Evolutionary conservation across 2,797 vertebrate genomes (phyloP).

Genomic region (Siniperca obscura): DNA sequence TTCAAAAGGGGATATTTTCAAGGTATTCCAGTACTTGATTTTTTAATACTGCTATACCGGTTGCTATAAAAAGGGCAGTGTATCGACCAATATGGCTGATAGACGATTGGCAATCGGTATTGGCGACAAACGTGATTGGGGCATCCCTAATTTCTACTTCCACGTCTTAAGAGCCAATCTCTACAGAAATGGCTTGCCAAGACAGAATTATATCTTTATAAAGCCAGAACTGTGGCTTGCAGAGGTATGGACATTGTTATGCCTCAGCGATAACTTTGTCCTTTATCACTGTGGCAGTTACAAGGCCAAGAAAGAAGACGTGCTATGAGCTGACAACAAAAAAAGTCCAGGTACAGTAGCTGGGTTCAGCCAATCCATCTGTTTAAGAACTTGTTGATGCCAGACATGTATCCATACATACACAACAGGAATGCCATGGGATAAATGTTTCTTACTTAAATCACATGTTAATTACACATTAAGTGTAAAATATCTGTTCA

Average conservation of each 20-base stretch:
- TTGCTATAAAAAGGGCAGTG: too few species aligned
- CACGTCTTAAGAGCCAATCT: not conserved
- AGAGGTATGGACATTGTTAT: not conserved
- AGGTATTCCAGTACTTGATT: too few species aligned
- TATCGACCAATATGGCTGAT: too few species aligned
- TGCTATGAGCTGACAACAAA: not conserved
- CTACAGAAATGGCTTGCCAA: not conserved
- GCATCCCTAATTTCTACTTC: not conserved
- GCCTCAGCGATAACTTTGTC: not conserved
- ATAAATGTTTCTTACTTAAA: not conserved
- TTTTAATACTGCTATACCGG: too few species aligned
- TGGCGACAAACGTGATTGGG: too few species aligned
- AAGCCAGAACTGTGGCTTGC: not conserved
- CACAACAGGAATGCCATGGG: not conserved
- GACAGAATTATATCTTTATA: not conserved
- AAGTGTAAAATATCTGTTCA: slow-evolving; percentile 1
- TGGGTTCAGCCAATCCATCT: not conserved
- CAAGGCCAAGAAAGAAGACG: not conserved
- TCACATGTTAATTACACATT: too few species aligned
- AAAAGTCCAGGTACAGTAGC: not conserved
- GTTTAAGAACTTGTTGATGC: not conserved
- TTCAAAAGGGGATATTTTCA: too few species aligned
- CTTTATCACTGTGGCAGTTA: slow-evolving; percentile 1
- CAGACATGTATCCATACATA: not conserved
- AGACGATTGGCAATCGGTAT: too few species aligned